Percentiles rank a stretch among this genome's conserved stretches.
These are phyloP conservation scores for Pachycephus smyrnensis DNA, from an alignment of 2,888 invertebrate genomes.

Conservation along the genomic window DNA sequence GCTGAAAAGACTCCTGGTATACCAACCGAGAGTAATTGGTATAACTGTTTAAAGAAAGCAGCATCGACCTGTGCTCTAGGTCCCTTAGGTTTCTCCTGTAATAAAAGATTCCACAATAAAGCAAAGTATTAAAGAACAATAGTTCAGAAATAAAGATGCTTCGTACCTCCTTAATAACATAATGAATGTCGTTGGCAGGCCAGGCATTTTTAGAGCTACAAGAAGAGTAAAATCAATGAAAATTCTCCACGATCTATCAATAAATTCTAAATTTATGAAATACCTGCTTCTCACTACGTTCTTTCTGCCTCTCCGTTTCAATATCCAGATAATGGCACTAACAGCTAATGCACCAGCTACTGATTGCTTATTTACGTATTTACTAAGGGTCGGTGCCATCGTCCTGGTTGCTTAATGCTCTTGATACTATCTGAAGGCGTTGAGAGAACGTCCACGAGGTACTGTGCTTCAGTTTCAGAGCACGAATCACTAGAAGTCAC, in stretches of 20 bases:
- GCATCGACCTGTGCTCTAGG: slow-evolving; percentile 83
- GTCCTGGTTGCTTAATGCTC: too few relatives aligned
- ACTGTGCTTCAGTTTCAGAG: too few relatives aligned
- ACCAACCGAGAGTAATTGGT: slow-evolving; percentile 70
- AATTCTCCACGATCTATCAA: slow-evolving; percentile 1
- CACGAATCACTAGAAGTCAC: too few relatives aligned
- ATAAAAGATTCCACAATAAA: slow-evolving; percentile 20
- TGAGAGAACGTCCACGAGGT: too few relatives aligned
- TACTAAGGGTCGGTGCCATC: slow-evolving; percentile 85
- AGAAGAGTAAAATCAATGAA: slow-evolving; percentile 17
- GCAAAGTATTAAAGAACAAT: slow-evolving; percentile 6
- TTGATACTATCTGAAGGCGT: too few relatives aligned
- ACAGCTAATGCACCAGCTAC: slow-evolving; percentile 76
- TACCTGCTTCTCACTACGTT: slow-evolving; percentile 36
- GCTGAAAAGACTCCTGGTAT: slow-evolving; percentile 83
- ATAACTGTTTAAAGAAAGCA: slow-evolving; percentile 79
- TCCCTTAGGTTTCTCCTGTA: slow-evolving; percentile 63
- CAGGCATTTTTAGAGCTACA: slow-evolving; percentile 65
- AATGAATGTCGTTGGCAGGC: slow-evolving; percentile 81
- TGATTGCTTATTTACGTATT: slow-evolving; percentile 77
- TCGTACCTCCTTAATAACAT: slow-evolving; percentile 78
- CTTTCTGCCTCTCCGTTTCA: slow-evolving; percentile 49
- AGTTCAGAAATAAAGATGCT: slow-evolving; percentile 33
- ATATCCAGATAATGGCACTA: slow-evolving; percentile 55
- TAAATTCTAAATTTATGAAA: background rate